Percentiles rank a stretch among this genome's conserved stretches.
phyloP scores from a whole-genome alignment of 2,113 vertebrate species.

The Paradoxurus hermaphroditus region DNA sequence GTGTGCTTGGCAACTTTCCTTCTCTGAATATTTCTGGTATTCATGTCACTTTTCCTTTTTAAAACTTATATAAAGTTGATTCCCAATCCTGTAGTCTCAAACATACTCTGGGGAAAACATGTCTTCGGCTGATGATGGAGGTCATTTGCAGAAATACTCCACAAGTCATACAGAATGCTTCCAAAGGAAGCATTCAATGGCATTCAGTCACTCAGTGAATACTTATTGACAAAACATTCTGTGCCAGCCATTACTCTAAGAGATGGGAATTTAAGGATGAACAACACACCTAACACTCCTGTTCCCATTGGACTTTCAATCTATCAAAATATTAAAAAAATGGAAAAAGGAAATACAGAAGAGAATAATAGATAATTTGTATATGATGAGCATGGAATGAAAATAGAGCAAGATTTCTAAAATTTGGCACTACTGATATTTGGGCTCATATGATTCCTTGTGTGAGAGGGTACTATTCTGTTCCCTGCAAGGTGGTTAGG shows the following conservation, averaged over 20 bases:
- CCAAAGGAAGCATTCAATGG: neutral
- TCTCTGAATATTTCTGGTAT: neutral
- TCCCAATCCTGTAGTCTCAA: neutral
- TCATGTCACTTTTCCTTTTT: neutral
- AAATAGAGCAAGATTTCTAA: neutral
- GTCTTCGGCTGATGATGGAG: neutral
- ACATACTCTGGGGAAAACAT: neutral
- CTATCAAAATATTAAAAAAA: neutral
- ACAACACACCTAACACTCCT: neutral
- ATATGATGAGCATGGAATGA: neutral
- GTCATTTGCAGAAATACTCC: neutral
- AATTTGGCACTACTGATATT: neutral
- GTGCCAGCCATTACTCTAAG: neutral
- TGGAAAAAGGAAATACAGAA: neutral
- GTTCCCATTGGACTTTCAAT: neutral
- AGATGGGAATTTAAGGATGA: neutral
- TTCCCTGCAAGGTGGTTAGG: neutral
- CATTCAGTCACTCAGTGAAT: neutral
- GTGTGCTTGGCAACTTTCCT: neutral
- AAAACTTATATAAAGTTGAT: neutral
- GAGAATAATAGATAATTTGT: neutral
- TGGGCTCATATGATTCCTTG: neutral
- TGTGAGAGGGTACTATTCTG: neutral
- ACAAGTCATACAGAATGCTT: neutral
- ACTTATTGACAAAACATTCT: neutral